Conservation (phyloP, 2,113 vertebrate genomes). For the Romanogobio albipinnatus region DNA sequence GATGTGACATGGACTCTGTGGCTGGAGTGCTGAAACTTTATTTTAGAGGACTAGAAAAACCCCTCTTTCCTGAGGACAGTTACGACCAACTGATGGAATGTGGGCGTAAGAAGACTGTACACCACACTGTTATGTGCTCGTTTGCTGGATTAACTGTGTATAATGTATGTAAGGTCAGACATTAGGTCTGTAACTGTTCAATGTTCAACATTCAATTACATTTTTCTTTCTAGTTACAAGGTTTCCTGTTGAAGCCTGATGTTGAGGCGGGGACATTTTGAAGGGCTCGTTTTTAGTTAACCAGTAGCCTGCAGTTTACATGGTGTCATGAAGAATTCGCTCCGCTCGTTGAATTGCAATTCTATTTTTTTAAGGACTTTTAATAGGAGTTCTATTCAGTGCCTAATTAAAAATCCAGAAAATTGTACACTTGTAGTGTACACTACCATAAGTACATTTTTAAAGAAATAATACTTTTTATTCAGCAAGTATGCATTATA, state of each 20-base stretch:
- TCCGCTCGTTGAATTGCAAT: too few relatives aligned
- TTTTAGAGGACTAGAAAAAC: slow-evolving; percentile 81
- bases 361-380: too few relatives aligned
- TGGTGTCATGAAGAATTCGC: too few relatives aligned
- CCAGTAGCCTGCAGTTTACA: neutral
- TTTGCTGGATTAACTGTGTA: neutral
- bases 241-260: neutral
- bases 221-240: neutral
- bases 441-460: neutral
- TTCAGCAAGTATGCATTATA: neutral
- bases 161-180: neutral
- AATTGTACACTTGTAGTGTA: neutral
- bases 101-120: slow-evolving; percentile 69
- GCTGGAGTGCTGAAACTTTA: slow-evolving; percentile 88
- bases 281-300: neutral
- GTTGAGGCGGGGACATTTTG: neutral
- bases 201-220: too few relatives aligned
- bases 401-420: neutral
- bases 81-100: slow-evolving; percentile 78
- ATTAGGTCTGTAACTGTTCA: too few relatives aligned
- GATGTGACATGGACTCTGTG: slow-evolving; percentile 82
- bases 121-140: neutral
- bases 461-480: too few relatives aligned
- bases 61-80: slow-evolving; percentile 81
- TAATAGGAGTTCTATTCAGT: neutral